These are phyloP conservation scores for Falcunculus frontatus DNA, from an alignment of 2,113 vertebrate species.

Conservation along the genomic window DNA sequence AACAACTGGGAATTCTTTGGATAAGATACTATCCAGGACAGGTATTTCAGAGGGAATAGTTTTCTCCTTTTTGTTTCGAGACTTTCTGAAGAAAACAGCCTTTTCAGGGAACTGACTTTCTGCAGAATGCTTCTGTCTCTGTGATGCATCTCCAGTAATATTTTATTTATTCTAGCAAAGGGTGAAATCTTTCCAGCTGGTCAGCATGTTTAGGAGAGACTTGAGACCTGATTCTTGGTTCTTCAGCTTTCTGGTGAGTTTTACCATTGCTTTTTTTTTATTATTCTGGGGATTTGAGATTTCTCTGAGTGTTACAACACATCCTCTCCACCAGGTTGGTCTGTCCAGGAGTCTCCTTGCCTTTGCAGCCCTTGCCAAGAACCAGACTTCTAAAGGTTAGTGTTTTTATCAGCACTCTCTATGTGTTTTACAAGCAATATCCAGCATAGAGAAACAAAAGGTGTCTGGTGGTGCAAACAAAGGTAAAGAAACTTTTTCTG, in stretches of 20 bases:
- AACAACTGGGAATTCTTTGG: neutral
- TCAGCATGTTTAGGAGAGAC: neutral
- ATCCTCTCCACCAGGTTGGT: neutral
- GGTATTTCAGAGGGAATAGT: neutral
- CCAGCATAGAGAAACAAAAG: neutral
- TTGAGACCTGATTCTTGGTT: neutral
- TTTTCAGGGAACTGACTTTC: neutral
- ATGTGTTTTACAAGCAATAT: neutral
- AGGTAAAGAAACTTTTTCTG: neutral
- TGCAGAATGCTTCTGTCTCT: neutral
- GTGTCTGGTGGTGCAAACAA: neutral
- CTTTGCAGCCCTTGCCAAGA: slow-evolving; percentile 34
- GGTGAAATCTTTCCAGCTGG: neutral
- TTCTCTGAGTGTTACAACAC: neutral
- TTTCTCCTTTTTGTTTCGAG: neutral
- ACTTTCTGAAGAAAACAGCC: neutral
- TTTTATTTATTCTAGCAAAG: neutral
- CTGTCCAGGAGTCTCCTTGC: slow-evolving; percentile 29
- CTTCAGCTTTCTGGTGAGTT: slow-evolving; percentile 57
- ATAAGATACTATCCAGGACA: neutral
- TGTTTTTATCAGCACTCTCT: neutral
- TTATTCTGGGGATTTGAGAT: neutral
- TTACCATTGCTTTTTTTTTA: neutral
- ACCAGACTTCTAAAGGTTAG: slow-evolving; percentile 50
- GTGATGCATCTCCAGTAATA: neutral